Evolutionary conservation across 1,140 invertebrate species (phyloP), one percentile per base, ranked within the genome.

Genomic region (Polyergus mexicanus): DNA sequence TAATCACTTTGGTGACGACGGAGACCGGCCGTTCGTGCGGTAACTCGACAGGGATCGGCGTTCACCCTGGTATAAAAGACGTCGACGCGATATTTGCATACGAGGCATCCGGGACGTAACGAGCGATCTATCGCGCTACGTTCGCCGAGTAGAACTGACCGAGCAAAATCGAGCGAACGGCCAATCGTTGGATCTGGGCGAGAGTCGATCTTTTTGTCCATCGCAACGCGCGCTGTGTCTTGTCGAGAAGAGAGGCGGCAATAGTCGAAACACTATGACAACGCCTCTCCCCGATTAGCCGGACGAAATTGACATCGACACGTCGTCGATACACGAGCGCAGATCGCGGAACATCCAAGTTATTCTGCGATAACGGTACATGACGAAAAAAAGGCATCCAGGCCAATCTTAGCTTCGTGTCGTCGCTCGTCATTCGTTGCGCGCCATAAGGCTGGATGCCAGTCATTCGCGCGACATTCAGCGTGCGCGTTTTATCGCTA

Each of bases 301-400:
- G 88, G 76, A 72, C 62, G 60, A 89, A 88, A 86, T 86, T 68
- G 78, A 83, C 68, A 47, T 86, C 78, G 78, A 83, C 68, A 47
- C 38, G 68, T 44, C 35, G 38, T 60, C 13, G 51, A 81, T 72
- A 83, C 32, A 68, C 54, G 25, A 63, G 72, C 11, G 47, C 41
- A 72, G 85, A 85, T 91, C 71, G 44, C 35, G 84, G 89, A 89
- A 86, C 71, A 51, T 51, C 83, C 68, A 88, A 90, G 91, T 87
- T 92, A 91, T 90, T 90, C 90, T 86, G 89, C 58, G 56, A 77
- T 93, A 93, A 93, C 92, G 92, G 92, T 92, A 93, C 83, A 88
- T 68, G 44, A 92, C 88, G 89, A 93, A 93, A 93, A 81, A 93
- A 93, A 92, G 91, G 87, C 92, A 93, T 92, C 80, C 91, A 93